Conservation (phyloP, 2,797 vertebrate species). For the Oryzias sinensis region DNA sequence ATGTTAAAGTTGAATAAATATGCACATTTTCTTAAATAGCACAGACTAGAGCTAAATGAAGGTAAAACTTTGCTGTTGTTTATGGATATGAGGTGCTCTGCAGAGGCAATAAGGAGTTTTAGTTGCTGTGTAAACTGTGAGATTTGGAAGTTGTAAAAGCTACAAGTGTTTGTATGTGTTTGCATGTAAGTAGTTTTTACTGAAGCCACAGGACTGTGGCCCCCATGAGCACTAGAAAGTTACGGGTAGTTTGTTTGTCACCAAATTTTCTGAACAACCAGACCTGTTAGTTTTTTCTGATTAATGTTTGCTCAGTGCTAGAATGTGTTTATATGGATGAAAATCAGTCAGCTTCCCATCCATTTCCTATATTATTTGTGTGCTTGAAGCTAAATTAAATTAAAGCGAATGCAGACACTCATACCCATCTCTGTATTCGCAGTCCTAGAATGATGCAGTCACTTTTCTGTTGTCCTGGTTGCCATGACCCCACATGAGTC, state of each 20-base stretch:
- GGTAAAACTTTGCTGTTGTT: background rate
- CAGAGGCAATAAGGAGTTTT: background rate
- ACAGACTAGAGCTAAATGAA: too few relatives aligned
- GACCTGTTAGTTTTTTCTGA: slow-evolving; percentile 59
- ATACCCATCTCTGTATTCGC: slow-evolving; percentile 25
- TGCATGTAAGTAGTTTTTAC: slow-evolving; percentile 18
- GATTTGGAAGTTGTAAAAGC: background rate
- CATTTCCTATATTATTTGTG: slow-evolving; percentile 24
- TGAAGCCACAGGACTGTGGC: slow-evolving; percentile 20
- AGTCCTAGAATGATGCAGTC: slow-evolving; percentile 25
- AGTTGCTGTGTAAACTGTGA: background rate
- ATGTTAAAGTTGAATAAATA: background rate
- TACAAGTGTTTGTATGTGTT: background rate
- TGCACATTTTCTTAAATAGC: background rate
- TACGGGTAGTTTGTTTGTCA: slow-evolving; percentile 48
- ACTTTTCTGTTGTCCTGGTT: slow-evolving; percentile 19
- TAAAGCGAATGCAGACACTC: slow-evolving; percentile 26
- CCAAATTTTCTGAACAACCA: slow-evolving; percentile 39
- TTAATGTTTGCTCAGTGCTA: slow-evolving; percentile 31
- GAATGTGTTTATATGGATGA: slow-evolving; percentile 42
- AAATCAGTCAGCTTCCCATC: slow-evolving; percentile 33
- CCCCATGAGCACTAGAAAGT: slow-evolving; percentile 28
- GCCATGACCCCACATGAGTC: slow-evolving; percentile 39
- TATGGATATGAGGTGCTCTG: background rate
- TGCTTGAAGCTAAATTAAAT: slow-evolving; percentile 25